phyloP scores from a whole-genome alignment of 64 coral and sea anemone species.

The Montipora efflorescens region DNA sequence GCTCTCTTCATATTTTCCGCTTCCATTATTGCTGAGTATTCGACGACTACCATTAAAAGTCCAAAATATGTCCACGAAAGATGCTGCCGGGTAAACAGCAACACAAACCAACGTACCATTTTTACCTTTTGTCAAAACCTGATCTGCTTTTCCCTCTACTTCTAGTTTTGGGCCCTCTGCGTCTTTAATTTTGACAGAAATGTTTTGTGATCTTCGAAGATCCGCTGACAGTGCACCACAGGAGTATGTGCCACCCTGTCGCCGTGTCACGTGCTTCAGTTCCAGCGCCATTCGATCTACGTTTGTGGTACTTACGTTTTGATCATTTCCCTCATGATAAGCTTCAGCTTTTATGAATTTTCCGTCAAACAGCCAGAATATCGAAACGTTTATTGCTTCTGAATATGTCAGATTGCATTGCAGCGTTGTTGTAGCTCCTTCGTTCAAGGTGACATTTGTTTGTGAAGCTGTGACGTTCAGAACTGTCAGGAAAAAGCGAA shows the following conservation, averaged over 20 bases:
- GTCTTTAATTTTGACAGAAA: not conserved
- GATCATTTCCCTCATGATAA: not conserved
- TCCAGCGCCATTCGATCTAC: not conserved
- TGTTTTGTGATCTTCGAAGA: not conserved
- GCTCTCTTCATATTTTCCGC: not conserved
- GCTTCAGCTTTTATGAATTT: not conserved
- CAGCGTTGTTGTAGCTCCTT: conserved; percentile 2
- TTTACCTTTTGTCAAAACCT: not conserved
- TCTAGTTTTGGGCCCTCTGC: not conserved
- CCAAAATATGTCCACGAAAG: conserved; percentile 18
- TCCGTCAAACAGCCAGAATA: conserved; percentile 18
- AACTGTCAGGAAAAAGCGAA: not conserved
- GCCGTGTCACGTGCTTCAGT: not conserved
- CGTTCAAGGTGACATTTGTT: not conserved
- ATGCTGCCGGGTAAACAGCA: conserved; percentile 20
- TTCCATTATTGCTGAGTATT: not conserved
- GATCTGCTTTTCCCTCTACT: no score
- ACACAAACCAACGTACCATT: not conserved
- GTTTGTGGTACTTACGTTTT: not conserved
- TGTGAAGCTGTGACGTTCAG: not conserved
- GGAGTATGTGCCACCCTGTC: conserved; percentile 7
- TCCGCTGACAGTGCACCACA: not conserved
- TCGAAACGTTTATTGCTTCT: not conserved
- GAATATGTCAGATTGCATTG: not conserved
- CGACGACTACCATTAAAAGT: conserved; percentile 18